phyloP scores from a whole-genome alignment of 2,797 vertebrate genomes.

The Podarcis lilfordi region DNA sequence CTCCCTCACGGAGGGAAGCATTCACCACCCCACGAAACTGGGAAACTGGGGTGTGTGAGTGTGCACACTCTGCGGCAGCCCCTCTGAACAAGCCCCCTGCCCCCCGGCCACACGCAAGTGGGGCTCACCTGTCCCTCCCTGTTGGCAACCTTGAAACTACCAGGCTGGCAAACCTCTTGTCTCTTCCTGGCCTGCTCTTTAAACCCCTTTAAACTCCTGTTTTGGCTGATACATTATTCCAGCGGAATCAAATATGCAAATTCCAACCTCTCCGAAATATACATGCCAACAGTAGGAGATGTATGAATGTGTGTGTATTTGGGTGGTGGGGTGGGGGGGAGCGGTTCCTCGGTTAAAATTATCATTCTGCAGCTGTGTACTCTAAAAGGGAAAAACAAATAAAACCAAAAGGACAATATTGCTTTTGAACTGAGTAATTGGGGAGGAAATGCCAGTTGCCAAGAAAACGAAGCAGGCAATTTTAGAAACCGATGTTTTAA shows the following conservation, averaged over 20 bases:
- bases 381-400: background rate
- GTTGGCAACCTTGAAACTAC: background rate
- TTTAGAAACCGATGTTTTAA: slow-evolving; percentile 5
- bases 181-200: background rate
- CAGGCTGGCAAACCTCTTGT: background rate
- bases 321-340: accelerated
- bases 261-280: slow-evolving; percentile 1
- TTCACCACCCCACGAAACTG: no score
- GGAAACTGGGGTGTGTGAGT: background rate
- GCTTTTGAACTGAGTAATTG: background rate
- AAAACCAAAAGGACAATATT: background rate
- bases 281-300: background rate
- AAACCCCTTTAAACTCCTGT: background rate
- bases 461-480: slow-evolving; percentile 24
- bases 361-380: accelerated
- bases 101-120: background rate
- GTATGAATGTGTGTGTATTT: background rate
- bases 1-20: no score
- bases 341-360: slow-evolving; percentile 10
- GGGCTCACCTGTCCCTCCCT: background rate
- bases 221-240: background rate
- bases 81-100: no score
- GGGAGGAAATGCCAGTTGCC: slow-evolving; percentile 27
- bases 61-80: background rate
- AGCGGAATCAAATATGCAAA: background rate